Percentiles rank a stretch among this genome's conserved stretches.
Evolutionary conservation across 2,888 invertebrate genomes (phyloP).

Genomic region (Trissolcus japonicus): DNA sequence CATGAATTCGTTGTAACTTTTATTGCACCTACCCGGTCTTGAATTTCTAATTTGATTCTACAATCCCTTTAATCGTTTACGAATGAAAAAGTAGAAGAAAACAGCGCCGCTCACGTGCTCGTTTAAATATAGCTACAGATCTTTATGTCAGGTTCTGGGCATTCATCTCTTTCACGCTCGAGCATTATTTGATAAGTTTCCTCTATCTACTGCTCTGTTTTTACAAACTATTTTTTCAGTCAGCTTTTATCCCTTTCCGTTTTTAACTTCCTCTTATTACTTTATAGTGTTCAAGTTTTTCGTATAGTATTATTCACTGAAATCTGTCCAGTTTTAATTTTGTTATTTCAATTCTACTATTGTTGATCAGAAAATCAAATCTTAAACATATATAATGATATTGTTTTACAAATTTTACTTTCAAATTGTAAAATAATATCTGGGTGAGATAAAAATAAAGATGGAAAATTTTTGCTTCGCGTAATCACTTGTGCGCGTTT

Average conservation of each 20-base stretch:
- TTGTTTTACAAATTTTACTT: no score
- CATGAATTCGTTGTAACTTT: background rate
- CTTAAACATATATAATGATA: no score
- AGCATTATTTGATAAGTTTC: conserved; percentile 25
- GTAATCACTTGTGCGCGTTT: no score
- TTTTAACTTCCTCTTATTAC: conserved; percentile 31
- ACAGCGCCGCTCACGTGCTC: conserved; percentile 63
- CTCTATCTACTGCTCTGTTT: conserved; percentile 30
- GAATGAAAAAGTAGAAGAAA: conserved; percentile 57
- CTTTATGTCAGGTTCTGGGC: conserved; percentile 52
- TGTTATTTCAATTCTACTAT: no score
- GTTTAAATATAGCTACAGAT: conserved; percentile 70
- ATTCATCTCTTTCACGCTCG: conserved; percentile 26
- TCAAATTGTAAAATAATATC: no score
- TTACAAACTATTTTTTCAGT: background rate
- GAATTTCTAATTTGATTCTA: background rate
- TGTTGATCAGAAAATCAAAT: no score
- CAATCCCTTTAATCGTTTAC: conserved; percentile 43
- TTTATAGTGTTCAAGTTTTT: conserved; percentile 17
- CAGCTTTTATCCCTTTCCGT: background rate
- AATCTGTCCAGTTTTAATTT: no score
- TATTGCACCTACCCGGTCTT: background rate
- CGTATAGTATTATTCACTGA: no score
- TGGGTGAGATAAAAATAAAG: no score
- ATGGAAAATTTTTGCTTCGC: no score